A percentile compares a stretch with the other conserved stretches of the same genome.
Conservation (phyloP, 2,888 invertebrate species). For the Macrosiphum euphorbiae region DNA sequence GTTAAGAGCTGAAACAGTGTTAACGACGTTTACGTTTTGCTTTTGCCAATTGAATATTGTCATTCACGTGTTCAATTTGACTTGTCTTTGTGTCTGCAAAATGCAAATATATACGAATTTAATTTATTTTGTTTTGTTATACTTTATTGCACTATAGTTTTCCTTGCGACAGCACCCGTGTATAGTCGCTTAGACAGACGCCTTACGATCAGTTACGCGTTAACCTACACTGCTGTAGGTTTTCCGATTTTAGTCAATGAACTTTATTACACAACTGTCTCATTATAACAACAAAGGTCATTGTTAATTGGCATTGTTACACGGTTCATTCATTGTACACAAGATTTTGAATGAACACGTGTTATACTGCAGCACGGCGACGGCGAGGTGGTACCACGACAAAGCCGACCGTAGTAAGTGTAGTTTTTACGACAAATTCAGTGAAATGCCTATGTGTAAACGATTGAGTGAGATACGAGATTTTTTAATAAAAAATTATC, state of each 20-base stretch:
- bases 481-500: too few relatives aligned
- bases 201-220: background rate
- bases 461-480: too few relatives aligned
- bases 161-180: background rate
- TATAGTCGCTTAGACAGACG: background rate
- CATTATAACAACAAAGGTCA: background rate
- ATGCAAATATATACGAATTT: background rate
- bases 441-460: too few relatives aligned
- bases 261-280: background rate
- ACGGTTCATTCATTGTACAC: background rate
- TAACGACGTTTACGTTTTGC: background rate
- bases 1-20: background rate
- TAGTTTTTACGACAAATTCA: too few relatives aligned
- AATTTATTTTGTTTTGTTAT: background rate
- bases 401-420: too few relatives aligned
- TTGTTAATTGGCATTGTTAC: background rate
- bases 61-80: background rate
- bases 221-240: background rate
- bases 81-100: background rate
- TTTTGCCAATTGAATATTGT: background rate
- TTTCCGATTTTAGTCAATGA: background rate
- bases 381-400: too few relatives aligned
- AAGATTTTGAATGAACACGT: background rate
- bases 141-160: background rate
- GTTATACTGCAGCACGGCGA: background rate